A percentile compares a stretch with the other conserved stretches of the same genome.
These are phyloP conservation scores for Tachina grossa DNA, from an alignment of 2,888 invertebrate genomes.

Conservation along the genomic window DNA sequence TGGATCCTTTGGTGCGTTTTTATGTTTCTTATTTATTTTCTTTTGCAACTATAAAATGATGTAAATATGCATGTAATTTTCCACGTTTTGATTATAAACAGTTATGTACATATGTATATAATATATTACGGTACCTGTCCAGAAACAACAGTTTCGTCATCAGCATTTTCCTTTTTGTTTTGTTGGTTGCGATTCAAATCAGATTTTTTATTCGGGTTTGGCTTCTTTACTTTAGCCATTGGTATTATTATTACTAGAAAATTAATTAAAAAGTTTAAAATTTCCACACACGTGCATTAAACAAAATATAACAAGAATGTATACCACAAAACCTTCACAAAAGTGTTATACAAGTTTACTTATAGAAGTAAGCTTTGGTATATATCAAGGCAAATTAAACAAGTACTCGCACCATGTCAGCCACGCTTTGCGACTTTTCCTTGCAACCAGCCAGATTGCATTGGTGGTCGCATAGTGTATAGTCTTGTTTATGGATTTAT, in stretches of 20 bases:
- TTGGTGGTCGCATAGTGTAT: too few relatives aligned
- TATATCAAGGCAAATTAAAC: too few relatives aligned
- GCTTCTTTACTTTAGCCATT: constrained; percentile 76
- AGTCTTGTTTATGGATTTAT: too few relatives aligned
- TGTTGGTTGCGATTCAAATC: constrained; percentile 50
- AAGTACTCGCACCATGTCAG: too few relatives aligned
- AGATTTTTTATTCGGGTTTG: constrained; percentile 38
- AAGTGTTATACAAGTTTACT: constrained; percentile 15
- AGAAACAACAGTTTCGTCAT: constrained; percentile 75
- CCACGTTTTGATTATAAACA: background rate
- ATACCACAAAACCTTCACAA: constrained; percentile 25
- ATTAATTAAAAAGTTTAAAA: background rate
- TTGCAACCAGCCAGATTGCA: too few relatives aligned
- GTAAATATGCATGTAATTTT: background rate
- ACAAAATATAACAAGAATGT: constrained; percentile 2
- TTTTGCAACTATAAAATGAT: constrained; percentile 77
- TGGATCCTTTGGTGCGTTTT: constrained; percentile 66
- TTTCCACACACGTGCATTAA: constrained; percentile 47
- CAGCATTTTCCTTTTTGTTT: background rate
- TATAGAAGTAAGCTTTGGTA: too few relatives aligned
- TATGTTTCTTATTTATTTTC: constrained; percentile 73
- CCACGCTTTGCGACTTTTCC: too few relatives aligned
- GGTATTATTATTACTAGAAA: background rate
- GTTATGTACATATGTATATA: background rate
- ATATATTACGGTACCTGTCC: constrained; percentile 75